These are phyloP conservation scores for Acleris holmiana DNA, from an alignment of 2,888 invertebrate species.

Conservation along the genomic window DNA sequence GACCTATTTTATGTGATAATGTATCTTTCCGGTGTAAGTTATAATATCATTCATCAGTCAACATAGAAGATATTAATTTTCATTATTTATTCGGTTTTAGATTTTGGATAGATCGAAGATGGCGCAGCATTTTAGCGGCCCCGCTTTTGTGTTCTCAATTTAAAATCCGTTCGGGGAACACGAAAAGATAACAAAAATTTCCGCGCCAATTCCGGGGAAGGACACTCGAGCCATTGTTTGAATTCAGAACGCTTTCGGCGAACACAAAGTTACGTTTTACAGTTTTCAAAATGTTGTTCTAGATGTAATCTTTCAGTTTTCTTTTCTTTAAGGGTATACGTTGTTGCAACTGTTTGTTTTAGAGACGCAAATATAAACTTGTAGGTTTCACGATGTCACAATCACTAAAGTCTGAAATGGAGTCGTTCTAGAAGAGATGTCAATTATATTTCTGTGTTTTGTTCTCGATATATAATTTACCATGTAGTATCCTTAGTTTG, in stretches of 20 bases:
- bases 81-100: neutral
- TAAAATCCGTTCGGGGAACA: slow-evolving; percentile 82
- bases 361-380: slow-evolving; percentile 15
- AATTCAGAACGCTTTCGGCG: slow-evolving; percentile 79
- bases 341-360: slow-evolving; percentile 7
- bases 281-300: slow-evolving; percentile 21
- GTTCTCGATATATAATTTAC: too few relatives aligned
- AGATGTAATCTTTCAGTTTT: slow-evolving; percentile 7
- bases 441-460: too few relatives aligned
- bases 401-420: slow-evolving; percentile 1
- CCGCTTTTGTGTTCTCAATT: slow-evolving; percentile 79
- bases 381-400: slow-evolving; percentile 22
- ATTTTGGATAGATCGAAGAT: neutral
- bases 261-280: slow-evolving; percentile 48
- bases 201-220: slow-evolving; percentile 80
- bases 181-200: slow-evolving; percentile 84
- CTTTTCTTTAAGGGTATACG: slow-evolving; percentile 7
- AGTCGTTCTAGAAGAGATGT: too few relatives aligned
- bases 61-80: too few relatives aligned
- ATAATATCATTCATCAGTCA: too few relatives aligned
- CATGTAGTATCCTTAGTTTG: too few relatives aligned
- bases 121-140: slow-evolving; percentile 63
- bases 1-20: too few relatives aligned
- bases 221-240: slow-evolving; percentile 81
- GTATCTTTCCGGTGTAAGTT: too few relatives aligned